These are phyloP conservation scores for Drosophila funebris DNA, from an alignment of 1,140 invertebrate genomes.

Conservation along the genomic window DNA sequence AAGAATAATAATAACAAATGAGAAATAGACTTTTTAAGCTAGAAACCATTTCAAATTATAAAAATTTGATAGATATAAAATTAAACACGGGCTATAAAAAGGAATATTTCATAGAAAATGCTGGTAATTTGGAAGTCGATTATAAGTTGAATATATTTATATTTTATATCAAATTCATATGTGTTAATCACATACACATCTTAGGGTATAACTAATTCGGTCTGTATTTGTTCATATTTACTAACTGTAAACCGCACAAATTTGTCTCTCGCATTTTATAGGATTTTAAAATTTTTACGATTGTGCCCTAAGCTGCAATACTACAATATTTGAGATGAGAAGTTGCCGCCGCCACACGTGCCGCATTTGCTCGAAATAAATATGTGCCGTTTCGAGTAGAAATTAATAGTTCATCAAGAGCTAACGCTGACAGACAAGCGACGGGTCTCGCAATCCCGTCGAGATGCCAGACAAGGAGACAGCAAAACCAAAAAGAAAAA, in stretches of 20 bases:
- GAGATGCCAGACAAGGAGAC: constrained; percentile 48
- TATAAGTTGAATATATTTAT: too few species aligned
- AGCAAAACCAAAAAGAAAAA: constrained; percentile 1
- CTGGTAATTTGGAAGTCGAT: too few species aligned
- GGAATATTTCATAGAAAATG: too few species aligned
- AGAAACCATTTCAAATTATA: too few species aligned
- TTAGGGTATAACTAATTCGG: neutral
- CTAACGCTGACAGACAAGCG: constrained; percentile 63
- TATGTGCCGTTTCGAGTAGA: constrained; percentile 47
- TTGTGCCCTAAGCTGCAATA: constrained; percentile 3
- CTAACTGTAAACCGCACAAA: neutral
- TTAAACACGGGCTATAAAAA: too few species aligned
- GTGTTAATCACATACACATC: neutral
- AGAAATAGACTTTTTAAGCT: too few species aligned
- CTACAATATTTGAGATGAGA: constrained; percentile 21
- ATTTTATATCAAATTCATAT: too few species aligned
- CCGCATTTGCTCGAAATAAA: constrained; percentile 72
- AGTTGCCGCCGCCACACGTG: constrained; percentile 53
- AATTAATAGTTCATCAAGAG: constrained; percentile 77
- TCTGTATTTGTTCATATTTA: neutral
- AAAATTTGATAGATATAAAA: too few species aligned
- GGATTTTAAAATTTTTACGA: constrained; percentile 41
- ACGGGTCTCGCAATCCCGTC: constrained; percentile 21
- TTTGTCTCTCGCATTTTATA: constrained; percentile 31
- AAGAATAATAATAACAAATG: too few species aligned